Evolutionary conservation across 2,113 vertebrate genomes (phyloP).

Genomic region (Gorilla gorilla): DNA sequence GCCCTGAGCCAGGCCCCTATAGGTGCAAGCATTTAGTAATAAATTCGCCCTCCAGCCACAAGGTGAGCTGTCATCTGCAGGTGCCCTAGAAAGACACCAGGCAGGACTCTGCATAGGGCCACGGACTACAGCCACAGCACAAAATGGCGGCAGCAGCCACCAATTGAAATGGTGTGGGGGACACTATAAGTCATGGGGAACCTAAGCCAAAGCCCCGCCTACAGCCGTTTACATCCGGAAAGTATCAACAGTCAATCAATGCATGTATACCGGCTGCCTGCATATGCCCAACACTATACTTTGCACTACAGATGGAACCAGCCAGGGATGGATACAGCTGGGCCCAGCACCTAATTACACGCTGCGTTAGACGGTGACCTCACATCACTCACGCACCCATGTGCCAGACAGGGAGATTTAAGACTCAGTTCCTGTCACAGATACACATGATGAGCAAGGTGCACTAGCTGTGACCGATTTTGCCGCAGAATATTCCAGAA

Average conservation of each 20-base stretch:
- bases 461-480: background rate
- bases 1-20: background rate
- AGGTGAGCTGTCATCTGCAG: background rate
- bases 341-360: background rate
- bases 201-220: background rate
- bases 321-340: background rate
- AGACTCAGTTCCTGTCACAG: background rate
- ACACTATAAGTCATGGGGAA: background rate
- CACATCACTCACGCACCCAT: fast-evolving
- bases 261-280: background rate
- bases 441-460: background rate
- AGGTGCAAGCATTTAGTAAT: background rate
- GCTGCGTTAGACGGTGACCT: fast-evolving
- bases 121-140: background rate
- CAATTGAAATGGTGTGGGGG: background rate
- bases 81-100: background rate
- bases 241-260: background rate
- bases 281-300: fast-evolving
- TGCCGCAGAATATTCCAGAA: constrained; percentile 35
- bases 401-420: background rate
- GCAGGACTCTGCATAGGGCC: background rate
- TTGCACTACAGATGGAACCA: background rate
- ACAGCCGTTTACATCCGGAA: background rate
- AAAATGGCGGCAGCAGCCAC: background rate
- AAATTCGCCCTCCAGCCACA: background rate